Percentiles rank a stretch among this genome's conserved stretches.
Evolutionary conservation across 2,888 invertebrate genomes (phyloP).

Genomic region (Salpingus planirostris): DNA sequence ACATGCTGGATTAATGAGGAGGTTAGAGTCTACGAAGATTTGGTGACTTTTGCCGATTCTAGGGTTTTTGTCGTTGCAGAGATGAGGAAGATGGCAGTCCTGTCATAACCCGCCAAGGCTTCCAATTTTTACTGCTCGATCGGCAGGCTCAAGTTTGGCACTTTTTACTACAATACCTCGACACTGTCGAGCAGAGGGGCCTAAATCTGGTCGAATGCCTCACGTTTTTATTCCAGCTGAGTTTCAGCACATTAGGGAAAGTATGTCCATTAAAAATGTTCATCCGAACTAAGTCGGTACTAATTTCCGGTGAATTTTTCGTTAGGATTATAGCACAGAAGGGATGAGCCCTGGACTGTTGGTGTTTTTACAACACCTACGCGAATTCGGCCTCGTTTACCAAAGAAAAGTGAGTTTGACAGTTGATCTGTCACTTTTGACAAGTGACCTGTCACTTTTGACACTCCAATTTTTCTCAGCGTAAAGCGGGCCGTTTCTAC

Average conservation of each 20-base stretch:
- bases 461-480: constrained; percentile 39
- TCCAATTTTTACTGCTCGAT: constrained; percentile 92
- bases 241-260: constrained; percentile 89
- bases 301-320: not conserved
- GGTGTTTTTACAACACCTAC: constrained; percentile 85
- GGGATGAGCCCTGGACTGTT: constrained; percentile 82
- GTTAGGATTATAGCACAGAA: constrained; percentile 91
- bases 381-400: constrained; percentile 96
- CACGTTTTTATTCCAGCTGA: constrained; percentile 91
- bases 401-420: constrained; percentile 78
- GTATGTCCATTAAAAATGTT: constrained; percentile 37
- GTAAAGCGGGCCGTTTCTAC: constrained; percentile 88
- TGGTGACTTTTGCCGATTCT: not conserved
- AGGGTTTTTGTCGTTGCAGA: constrained; percentile 37
- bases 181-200: constrained; percentile 81
- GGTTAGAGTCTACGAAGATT: constrained; percentile 37
- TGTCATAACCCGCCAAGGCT: constrained; percentile 89
- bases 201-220: constrained; percentile 86
- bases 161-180: constrained; percentile 92
- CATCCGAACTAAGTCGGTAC: not conserved
- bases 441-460: not conserved
- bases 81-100: constrained; percentile 74
- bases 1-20: constrained; percentile 89
- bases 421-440: not conserved
- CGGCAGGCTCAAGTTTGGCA: constrained; percentile 95